Evolutionary conservation across 2,113 vertebrate species (phyloP), one percentile per base, ranked within the genome.

Genomic region (Engystomops pustulosus): DNA sequence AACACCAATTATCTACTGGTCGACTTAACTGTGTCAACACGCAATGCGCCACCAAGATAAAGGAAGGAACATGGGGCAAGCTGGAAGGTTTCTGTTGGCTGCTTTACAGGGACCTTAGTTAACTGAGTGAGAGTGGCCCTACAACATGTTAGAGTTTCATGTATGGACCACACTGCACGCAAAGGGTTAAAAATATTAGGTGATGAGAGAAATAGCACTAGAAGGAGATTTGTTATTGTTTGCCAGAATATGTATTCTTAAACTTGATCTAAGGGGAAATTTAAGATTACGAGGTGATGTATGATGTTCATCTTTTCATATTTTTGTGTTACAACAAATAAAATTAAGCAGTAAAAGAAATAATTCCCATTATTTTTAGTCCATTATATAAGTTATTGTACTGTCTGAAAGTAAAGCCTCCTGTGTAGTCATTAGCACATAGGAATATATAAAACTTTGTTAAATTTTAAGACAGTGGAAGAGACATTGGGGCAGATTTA

Each of bases 21-120:
- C 5, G 74, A 53, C 71, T 55, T 79, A 38, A 78, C 75, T 85
- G 18, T 58, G 75, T 85, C 83, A 85, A 85, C 65, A 84, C 41
- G 65, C 34, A 1, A 6, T 20, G 55, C 20, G 30, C 74, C 69
- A 55, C 72, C 30, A 32, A 70, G 83, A 85, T 85, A 85, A 85
- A 41, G 47, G 44, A 25, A 79, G 70, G 65, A 51, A 45, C 76
- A 78, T 14, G 51, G 62, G 27, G 20, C 36, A 10, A 51, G 32
- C 27, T 65, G 18, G 23, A 30, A 30, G 49, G 83, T 85, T 85
- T 85, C 83, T 70, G 34, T 85, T 85, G 82, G 72, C 75, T 34
- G 32, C 20, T 41, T 7, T 72, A 44, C 67, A 60, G 47, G 4
- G 23, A 20, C 41, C 51, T 6, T 60, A 72, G n/a, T 82, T 58